Base-by-base conservation (phyloP, 2,113 vertebrate species). In the Callipepla squamata region DNA sequence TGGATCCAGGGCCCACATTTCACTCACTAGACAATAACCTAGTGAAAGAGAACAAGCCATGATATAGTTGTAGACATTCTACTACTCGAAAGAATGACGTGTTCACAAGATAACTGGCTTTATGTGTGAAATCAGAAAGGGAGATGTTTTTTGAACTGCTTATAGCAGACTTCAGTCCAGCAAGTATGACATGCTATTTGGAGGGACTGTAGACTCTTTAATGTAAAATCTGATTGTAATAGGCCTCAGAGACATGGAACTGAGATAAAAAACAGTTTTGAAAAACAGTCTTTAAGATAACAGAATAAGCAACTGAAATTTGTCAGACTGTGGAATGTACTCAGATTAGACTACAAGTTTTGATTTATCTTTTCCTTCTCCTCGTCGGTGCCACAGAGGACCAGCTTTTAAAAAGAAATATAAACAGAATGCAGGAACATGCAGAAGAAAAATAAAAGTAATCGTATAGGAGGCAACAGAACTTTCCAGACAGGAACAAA, bases 271-370 rank as follows among this genome's bases (percentile, higher is more conserved):
- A 72, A 19, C 81, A 21, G 15, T 92, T 92, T 34, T 79, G 51
- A 92, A 93, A 23, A 95, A 87, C 36, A 81, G 17, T 10, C 22
- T 91, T 84, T 72, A 68, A 85, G 74, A 72, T 79, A 81, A 72
- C 38, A 91, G 65, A 89, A 61, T 70, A 78, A 94, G 74, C 66
- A 81, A 72, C 53, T 75, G 66, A 92, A 91, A 92, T 87, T 81
- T 84, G 44, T 58, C 80, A 79, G 47, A 74, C 80, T 68, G 48
- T 44, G 89, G 70, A 84, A 93, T 30, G 22, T 89, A 30, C 47
- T 81, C 51, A 68, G 78, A 92, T 91, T 74, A 87, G 77, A 91
- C 79, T 57, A 78, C 17, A 75, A 91, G 48, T 63, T 88, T 50
- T 63, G 30, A 90, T 68, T 92, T 90, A 36, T 76, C 32, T 65